Conservation (phyloP, 2,113 vertebrate genomes). For the Carassius gibelio region DNA sequence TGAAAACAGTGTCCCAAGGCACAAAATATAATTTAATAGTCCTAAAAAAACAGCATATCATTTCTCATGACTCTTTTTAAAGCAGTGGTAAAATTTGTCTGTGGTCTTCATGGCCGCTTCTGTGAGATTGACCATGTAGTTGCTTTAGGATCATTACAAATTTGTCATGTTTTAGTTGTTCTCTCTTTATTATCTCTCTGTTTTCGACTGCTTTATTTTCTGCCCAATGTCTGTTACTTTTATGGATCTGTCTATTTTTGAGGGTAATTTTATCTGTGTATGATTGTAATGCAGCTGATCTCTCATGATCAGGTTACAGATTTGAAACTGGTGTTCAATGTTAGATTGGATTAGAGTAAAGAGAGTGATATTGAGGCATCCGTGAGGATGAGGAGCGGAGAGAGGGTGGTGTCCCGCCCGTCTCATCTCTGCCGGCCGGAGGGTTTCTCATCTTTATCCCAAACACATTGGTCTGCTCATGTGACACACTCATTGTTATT, state of each 20-base stretch:
- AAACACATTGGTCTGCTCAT: conserved; percentile 8
- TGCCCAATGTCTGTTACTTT: not conserved
- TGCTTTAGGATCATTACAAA: not conserved
- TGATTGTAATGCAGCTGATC: not conserved
- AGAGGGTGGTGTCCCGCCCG: not conserved
- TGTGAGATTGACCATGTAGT: not conserved
- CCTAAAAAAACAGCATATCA: not conserved
- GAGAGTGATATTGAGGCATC: not conserved
- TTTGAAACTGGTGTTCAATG: not conserved
- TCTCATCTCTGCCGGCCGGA: not conserved
- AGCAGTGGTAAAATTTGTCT: not conserved
- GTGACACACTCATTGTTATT: not conserved
- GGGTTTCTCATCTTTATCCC: conserved; percentile 1
- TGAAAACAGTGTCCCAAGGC: not conserved
- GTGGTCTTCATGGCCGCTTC: not conserved
- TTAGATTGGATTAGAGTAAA: conserved; percentile 23
- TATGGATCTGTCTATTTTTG: not conserved
- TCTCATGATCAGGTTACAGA: conserved; percentile 15
- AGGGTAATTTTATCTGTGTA: not conserved
- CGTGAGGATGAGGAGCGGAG: not conserved
- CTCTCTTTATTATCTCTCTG: not conserved
- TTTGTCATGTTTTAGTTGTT: not conserved
- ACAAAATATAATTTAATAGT: not conserved
- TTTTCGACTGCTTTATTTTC: not conserved
- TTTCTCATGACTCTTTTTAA: not conserved